Conservation (phyloP, 1,140 invertebrate genomes). For the Drosophila orena region DNA sequence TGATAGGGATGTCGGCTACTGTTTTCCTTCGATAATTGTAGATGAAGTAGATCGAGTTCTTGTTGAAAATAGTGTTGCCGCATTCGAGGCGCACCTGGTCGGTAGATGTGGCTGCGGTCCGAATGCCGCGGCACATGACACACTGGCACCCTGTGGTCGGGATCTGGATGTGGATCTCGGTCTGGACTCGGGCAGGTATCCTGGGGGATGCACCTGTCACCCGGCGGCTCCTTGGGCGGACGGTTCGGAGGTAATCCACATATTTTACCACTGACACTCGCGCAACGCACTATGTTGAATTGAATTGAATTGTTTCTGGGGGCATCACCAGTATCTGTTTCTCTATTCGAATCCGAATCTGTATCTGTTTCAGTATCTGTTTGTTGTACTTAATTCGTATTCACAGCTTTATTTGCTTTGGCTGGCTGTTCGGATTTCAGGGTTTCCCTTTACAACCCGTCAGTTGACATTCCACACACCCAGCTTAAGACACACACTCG, state of each 20-base stretch:
- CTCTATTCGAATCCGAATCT: slow-evolving; percentile 2
- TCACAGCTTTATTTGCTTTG: slow-evolving; percentile 50
- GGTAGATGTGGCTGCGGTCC: slow-evolving; percentile 42
- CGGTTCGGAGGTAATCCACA: slow-evolving; percentile 14
- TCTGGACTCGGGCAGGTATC: neutral
- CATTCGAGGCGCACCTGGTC: slow-evolving; percentile 64
- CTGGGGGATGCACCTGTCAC: slow-evolving; percentile 21
- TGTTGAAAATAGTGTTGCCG: slow-evolving; percentile 74
- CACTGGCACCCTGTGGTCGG: slow-evolving; percentile 20
- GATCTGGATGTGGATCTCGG: slow-evolving; percentile 29
- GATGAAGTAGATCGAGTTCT: slow-evolving; percentile 74
- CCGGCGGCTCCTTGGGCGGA: slow-evolving; percentile 18
- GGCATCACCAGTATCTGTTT: slow-evolving; percentile 17
- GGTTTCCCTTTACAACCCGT: slow-evolving; percentile 81
- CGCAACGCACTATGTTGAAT: slow-evolving; percentile 5
- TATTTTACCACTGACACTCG: slow-evolving; percentile 16
- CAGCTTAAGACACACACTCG: slow-evolving; percentile 46
- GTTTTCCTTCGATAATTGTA: slow-evolving; percentile 63
- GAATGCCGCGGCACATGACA: slow-evolving; percentile 65
- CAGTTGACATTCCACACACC: slow-evolving; percentile 76
- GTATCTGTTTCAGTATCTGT: slow-evolving; percentile 30
- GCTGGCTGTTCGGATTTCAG: slow-evolving; percentile 65
- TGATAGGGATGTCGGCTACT: slow-evolving; percentile 33
- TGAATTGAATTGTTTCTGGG: slow-evolving; percentile 13
- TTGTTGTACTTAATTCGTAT: slow-evolving; percentile 56